These are phyloP conservation scores for Coilia nasus DNA, from an alignment of 2,797 vertebrate species.

Conservation along the genomic window DNA sequence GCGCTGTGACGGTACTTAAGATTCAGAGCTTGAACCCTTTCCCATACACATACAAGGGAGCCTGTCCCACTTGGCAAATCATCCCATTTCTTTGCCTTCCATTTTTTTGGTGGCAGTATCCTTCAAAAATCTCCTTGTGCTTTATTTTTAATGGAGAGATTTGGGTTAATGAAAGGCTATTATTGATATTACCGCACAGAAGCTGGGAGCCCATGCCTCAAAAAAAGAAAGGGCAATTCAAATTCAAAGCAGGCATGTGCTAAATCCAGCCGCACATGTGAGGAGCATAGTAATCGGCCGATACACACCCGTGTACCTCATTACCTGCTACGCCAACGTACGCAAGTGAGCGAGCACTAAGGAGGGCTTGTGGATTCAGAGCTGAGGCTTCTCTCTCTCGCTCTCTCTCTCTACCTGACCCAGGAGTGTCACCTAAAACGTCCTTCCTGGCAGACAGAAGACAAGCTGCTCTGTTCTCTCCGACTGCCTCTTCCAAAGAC, in stretches of 20 bases:
- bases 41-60: not conserved
- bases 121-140: slow-evolving; percentile 54
- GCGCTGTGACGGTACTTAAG: not conserved
- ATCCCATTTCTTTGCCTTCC: not conserved
- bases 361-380: not conserved
- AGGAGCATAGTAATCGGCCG: slow-evolving; percentile 54
- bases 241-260: slow-evolving; percentile 57
- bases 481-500: slow-evolving; percentile 40
- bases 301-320: slow-evolving; percentile 30
- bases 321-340: not conserved
- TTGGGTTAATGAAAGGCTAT: slow-evolving; percentile 62
- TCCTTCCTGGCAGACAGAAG: slow-evolving; percentile 23
- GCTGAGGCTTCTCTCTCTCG: slow-evolving; percentile 23
- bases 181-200: slow-evolving; percentile 64
- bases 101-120: not conserved
- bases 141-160: slow-evolving; percentile 53
- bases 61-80: slow-evolving; percentile 8
- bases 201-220: slow-evolving; percentile 54
- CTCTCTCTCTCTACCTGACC: not conserved
- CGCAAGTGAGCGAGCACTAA: not conserved
- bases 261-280: slow-evolving; percentile 58
- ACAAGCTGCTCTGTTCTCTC: slow-evolving; percentile 30
- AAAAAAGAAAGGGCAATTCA: slow-evolving; percentile 52
- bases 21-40: slow-evolving; percentile 8
- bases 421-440: not conserved